Evolutionary conservation across 2,797 vertebrate genomes (phyloP).

Genomic region (Acipenser transmontanus): DNA sequence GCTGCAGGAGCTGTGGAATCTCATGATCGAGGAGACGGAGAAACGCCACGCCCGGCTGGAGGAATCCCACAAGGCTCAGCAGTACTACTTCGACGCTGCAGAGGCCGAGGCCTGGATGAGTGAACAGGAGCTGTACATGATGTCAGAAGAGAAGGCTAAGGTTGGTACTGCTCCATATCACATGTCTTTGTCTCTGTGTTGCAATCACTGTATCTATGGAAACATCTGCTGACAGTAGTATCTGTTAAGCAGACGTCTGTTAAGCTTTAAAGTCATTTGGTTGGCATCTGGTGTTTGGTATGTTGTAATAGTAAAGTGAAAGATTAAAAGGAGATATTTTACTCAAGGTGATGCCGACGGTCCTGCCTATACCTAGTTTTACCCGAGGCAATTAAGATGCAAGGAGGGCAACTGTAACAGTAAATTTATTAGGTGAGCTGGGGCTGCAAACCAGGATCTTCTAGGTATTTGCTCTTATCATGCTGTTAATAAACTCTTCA

Average conservation of each 20-base stretch:
- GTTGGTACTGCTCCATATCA: conserved; percentile 34
- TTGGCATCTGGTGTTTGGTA: too few relatives aligned
- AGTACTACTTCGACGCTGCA: conserved; percentile 19
- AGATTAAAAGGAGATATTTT: too few relatives aligned
- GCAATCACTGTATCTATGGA: too few relatives aligned
- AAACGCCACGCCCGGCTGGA: conserved; percentile 65
- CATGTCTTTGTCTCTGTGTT: background rate
- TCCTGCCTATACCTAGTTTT: too few relatives aligned
- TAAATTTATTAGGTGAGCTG: too few relatives aligned
- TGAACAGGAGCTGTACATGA: conserved; percentile 74
- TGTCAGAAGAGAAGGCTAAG: conserved; percentile 77
- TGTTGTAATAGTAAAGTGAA: too few relatives aligned
- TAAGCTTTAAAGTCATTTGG: too few relatives aligned
- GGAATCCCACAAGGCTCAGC: conserved; percentile 68
- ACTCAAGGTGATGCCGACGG: too few relatives aligned
- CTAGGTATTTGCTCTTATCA: too few relatives aligned
- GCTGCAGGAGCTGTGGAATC: conserved; percentile 62
- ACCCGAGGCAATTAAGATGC: too few relatives aligned
- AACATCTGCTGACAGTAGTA: background rate
- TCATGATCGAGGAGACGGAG: conserved; percentile 63
- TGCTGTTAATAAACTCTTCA: background rate
- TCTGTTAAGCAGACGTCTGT: background rate
- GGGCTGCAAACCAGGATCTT: too few relatives aligned
- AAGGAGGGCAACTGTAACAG: too few relatives aligned
- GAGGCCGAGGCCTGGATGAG: conserved; percentile 77